A percentile compares a stretch with the other conserved stretches of the same genome.
Evolutionary conservation across 2,797 vertebrate species (phyloP).

Genomic region (Staurois parvus): DNA sequence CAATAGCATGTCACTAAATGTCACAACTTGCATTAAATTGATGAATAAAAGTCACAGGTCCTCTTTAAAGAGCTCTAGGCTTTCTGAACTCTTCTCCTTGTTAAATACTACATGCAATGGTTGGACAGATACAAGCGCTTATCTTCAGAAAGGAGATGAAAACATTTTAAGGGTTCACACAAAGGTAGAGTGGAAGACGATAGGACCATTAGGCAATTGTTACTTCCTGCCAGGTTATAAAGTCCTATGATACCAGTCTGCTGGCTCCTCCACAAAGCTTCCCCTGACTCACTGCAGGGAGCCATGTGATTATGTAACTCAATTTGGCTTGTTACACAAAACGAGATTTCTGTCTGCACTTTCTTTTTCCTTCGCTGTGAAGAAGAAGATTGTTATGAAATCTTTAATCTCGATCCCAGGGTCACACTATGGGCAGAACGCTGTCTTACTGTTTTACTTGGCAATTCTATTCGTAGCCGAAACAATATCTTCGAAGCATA

Average conservation of each 20-base stretch:
- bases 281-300: background rate
- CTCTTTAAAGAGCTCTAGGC: too few relatives aligned
- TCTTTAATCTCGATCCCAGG: conserved; percentile 27
- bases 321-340: conserved; percentile 14
- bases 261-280: conserved; percentile 3
- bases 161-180: background rate
- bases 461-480: background rate
- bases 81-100: background rate
- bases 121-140: background rate
- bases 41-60: too few relatives aligned
- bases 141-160: background rate
- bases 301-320: conserved; percentile 18
- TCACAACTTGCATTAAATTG: too few relatives aligned
- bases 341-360: background rate
- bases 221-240: conserved; percentile 11
- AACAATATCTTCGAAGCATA: background rate
- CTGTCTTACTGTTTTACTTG: conserved; percentile 10
- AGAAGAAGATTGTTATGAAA: conserved; percentile 39
- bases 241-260: conserved; percentile 6
- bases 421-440: background rate
- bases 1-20: too few relatives aligned
- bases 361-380: background rate
- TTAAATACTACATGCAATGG: background rate
- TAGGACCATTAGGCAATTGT: background rate
- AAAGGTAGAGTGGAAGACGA: background rate